These are phyloP conservation scores for Kryphioiulus occultus DNA, from an alignment of 2,888 invertebrate genomes.

Conservation along the genomic window DNA sequence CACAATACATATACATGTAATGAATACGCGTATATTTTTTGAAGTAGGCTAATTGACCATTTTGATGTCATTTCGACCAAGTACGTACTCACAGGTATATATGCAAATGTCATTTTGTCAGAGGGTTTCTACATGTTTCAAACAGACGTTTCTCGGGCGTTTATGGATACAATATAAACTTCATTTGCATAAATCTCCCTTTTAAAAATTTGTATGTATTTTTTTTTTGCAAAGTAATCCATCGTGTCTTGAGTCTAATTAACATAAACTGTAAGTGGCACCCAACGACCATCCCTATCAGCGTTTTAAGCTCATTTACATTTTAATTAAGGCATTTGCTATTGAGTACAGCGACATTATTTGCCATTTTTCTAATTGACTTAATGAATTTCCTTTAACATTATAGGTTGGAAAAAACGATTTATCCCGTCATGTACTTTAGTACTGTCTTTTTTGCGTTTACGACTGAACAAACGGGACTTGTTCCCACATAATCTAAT, in stretches of 20 bases:
- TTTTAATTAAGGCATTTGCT: slow-evolving; percentile 12
- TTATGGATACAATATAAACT: neutral
- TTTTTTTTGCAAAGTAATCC: neutral
- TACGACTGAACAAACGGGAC: neutral
- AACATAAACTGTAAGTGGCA: slow-evolving; percentile 20
- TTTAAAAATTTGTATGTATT: neutral
- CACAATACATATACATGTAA: too few species aligned
- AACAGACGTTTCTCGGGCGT: too few species aligned
- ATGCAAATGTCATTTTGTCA: too few species aligned
- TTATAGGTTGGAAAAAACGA: neutral
- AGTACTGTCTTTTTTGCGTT: neutral
- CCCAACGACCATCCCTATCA: neutral
- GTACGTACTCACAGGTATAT: too few species aligned
- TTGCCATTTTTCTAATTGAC: neutral
- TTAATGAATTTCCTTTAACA: slow-evolving; percentile 17
- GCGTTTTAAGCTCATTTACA: slow-evolving; percentile 21
- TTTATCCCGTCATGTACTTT: neutral
- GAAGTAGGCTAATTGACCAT: too few species aligned
- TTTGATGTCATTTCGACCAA: too few species aligned
- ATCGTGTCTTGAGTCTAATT: neutral
- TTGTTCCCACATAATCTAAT: slow-evolving; percentile 8
- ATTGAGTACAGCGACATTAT: neutral
- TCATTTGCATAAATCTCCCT: neutral
- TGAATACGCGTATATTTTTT: too few species aligned
- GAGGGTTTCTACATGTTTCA: too few species aligned